Base-by-base conservation (phyloP, 2,113 vertebrate species). In the Podarcis muralis region DNA sequence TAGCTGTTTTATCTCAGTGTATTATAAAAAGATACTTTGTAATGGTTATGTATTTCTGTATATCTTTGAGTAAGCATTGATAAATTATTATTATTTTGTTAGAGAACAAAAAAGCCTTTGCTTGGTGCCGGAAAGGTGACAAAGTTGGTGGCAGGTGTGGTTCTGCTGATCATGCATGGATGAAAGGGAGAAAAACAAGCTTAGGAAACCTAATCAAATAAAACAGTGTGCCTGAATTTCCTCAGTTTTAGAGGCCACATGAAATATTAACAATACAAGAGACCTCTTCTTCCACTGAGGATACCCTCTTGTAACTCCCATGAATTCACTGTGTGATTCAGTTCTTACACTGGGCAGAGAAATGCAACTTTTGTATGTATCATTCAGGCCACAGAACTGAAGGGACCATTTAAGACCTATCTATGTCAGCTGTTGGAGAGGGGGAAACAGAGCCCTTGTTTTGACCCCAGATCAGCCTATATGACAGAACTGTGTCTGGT, bases 181-280 rank as follows among this genome's bases (percentile, higher is more conserved):
- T 83, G 79, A 85, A 78, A 43, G 85, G 43, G 57, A 87, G 88
- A 80, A 86, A 91, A 88, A 32, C 74, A 86, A 77, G 85, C 85
- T 69, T 62, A 77, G 85, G 88, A 90, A 92, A 89, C 40, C 72
- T 84, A 84, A 90, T n/a, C 78, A 69, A 57, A 53, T 89, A 85
- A 92, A 93, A 88, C 83, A 11, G 43, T 90, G 79, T 81, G 90
- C 88, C 86, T 90, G 84, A 90, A 93, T 86, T 88, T 48, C 86
- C 78, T 84, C 87, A 90, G 88, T 76, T 89, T 89, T 84, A 92
- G 83, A 81, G 81, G 89, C 93, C 90, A 92, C 88, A 92, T 92
- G 91, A 94, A 95, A 93, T 83, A 94, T 90, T 91, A 94, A 94
- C 86, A 77, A 40, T 2, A 23, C 27, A 0, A 93, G 86, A 82